Base-by-base conservation (phyloP, 2,113 vertebrate species). In the Sarotherodon lohbergeri region DNA sequence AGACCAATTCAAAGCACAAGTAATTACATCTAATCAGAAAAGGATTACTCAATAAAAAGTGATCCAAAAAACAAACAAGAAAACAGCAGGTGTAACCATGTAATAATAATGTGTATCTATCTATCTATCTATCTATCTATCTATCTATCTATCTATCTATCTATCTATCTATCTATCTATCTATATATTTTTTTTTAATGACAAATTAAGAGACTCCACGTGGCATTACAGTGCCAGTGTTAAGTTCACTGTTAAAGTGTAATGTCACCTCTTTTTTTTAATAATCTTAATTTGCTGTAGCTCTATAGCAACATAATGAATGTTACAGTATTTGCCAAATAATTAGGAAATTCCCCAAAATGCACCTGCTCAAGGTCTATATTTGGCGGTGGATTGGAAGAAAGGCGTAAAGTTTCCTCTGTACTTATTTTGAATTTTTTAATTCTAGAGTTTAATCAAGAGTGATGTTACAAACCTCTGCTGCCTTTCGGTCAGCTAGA, bases 101-200 rank as follows among this genome's bases (percentile, higher is more conserved):
- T 66, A 36, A 63, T 63, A 11, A n/a, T 61, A 61, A 22, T 22
- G 1, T 59, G 13, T 57, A 5, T 27, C 54, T 56, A 7, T 56
- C 54, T 56, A 1, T 56, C 13, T 48, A 0, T 17, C 46, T 50
- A 0, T 50, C 48, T 19, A 0, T 19, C 16, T 48, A 0, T 50
- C 17, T 52, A 0, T 19, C 50, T 50, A 0, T 17, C 16, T 48
- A 0, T 54, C 1, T 57, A 0, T 27, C 3, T 27, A 22, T 22
- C 22, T 22, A 22, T 22, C 27, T 27, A 27, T 27, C 27, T 27
- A 27, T 27, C 27, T 55, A 1, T 59, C 4, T 32, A 0, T 59
- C 27, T 22, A 3, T 32, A 2, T 32, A 32, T 32, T 32, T 32
- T 32, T 32, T 32, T 36, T 36, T 7, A 36, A 36, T 7, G 34